Base-by-base conservation (phyloP, 92 coral and sea anemone species). In the Zoanthus sansibaricus region DNA sequence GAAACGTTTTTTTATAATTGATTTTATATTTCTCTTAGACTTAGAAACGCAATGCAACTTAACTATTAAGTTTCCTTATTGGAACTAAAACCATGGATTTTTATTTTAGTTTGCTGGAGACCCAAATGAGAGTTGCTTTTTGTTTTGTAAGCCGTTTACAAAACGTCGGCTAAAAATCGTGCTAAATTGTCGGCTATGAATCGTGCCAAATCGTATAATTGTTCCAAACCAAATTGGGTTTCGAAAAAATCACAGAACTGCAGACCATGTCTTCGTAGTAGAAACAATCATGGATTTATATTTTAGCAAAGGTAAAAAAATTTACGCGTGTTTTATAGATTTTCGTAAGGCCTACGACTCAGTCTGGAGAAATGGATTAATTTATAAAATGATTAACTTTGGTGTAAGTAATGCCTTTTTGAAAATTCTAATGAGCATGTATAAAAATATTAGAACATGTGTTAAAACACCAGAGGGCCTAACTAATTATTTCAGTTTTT, bases 331-430 rank as follows among this genome's bases (percentile, higher is more conserved):
- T 80, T 88, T 74, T 54, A 52, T 88, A 20, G 91, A 87, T 73
- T 87, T 87, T 67, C 32, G 54, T 20, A 87, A 87, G 70, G 90
- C 90, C 47, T 87, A 87, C 66, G 90, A 87, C 47, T 52, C 74
- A 17, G 30, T 87, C 13, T 87, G 90, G 90, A 77, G 90, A 70
- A 64, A 87, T 2, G 90, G 90, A 9, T 32, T 87, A 7, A 58
- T 87, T 44, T 78, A 76, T 46, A 76, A 86, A 77, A 33, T 86
- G 4, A 87, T 87, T 37, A 52, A 75, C 11, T 1, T 18, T 31
- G 85, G 90, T 20, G 12, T 49, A 6, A n/a, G n/a, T n/a, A n/a
- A n/a, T n/a, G n/a, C n/a, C n/a, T n/a, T n/a, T n/a, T n/a, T n/a
- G n/a, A n/a, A n/a, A n/a, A n/a, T 79, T 54, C n/a, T 87, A n/a